Conservation (phyloP, 2,888 invertebrate genomes). For the Adelphocoris suturalis region DNA sequence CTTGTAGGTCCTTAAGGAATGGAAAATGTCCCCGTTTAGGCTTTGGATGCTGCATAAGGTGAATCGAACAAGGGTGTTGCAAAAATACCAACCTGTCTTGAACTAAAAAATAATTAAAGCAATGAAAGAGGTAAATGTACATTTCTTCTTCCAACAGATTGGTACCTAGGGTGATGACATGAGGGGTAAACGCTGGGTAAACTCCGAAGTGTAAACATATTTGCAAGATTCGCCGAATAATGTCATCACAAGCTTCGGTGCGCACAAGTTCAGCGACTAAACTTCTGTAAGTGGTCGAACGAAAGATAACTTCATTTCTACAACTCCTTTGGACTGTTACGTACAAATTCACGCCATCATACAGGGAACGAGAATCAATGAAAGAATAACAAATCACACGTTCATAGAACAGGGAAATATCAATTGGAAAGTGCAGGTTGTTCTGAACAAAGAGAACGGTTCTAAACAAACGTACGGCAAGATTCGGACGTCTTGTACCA, state of each 20-base stretch:
- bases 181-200: background rate
- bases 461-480: conserved; percentile 7
- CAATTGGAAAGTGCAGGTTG: conserved; percentile 31
- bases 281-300: conserved; percentile 45
- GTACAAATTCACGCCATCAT: conserved; percentile 30
- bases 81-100: background rate
- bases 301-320: background rate
- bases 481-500: background rate
- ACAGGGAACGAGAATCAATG: background rate
- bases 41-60: background rate
- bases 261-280: background rate
- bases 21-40: background rate
- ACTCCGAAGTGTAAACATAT: background rate
- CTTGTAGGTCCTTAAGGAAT: background rate
- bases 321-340: background rate
- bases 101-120: background rate
- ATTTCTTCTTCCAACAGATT: conserved; percentile 50
- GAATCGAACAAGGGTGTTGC: background rate
- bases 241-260: background rate
- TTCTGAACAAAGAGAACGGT: background rate
- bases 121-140: background rate
- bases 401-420: conserved; percentile 40
- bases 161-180: background rate
- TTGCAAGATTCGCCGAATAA: conserved; percentile 7
- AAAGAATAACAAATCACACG: background rate